Percentiles rank a stretch among this genome's conserved stretches.
These are phyloP conservation scores for Heliconius melpomene DNA, from an alignment of 1,140 invertebrate species.

Conservation along the genomic window DNA sequence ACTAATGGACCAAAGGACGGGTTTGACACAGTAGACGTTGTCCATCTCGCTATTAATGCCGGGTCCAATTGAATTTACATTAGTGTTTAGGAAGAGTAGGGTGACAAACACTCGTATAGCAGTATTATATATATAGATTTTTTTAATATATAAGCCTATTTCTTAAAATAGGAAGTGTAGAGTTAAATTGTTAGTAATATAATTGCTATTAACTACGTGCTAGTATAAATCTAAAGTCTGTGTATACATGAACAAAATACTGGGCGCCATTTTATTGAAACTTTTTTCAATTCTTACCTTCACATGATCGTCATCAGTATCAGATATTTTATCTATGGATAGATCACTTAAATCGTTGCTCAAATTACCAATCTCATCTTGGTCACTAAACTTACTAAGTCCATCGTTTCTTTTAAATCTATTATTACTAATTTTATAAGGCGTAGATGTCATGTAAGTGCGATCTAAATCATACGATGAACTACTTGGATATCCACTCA, in stretches of 20 bases:
- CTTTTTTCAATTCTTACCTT: conserved; percentile 59
- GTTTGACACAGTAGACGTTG: no score
- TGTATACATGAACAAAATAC: not conserved
- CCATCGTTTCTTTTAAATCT: conserved; percentile 60
- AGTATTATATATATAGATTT: not conserved
- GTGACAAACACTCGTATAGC: no score
- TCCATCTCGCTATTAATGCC: no score
- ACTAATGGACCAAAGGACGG: no score
- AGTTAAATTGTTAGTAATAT: not conserved
- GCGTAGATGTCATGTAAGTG: conserved; percentile 68
- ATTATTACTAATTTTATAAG: conserved; percentile 63
- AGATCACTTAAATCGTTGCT: conserved; percentile 65
- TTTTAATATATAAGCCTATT: not conserved
- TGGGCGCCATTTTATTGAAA: not conserved
- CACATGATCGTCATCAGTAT: conserved; percentile 66
- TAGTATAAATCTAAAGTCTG: not conserved
- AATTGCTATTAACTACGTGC: not conserved
- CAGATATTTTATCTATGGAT: conserved; percentile 66
- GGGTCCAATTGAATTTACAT: not conserved
- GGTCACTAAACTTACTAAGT: conserved; percentile 44
- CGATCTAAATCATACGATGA: conserved; percentile 70
- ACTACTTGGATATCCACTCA: conserved; percentile 73
- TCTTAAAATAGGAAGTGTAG: not conserved
- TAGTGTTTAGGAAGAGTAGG: no score
- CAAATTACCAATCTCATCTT: conserved; percentile 56